Base-by-base conservation (phyloP, 1,140 invertebrate genomes). In the Nylanderia fulva region DNA sequence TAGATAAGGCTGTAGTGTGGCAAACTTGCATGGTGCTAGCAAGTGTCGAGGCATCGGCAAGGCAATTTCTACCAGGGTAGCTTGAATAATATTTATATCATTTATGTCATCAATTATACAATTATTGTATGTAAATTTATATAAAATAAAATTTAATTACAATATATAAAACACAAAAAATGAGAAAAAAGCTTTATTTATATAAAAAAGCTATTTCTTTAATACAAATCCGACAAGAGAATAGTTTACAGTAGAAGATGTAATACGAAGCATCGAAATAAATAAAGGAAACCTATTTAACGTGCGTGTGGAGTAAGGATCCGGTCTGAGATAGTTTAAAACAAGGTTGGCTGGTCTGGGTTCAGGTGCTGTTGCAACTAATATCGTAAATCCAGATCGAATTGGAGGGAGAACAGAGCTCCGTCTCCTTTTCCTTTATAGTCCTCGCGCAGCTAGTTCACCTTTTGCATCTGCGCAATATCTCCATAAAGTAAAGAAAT, bases 371-470 rank as follows among this genome's bases (percentile, higher is more conserved):
- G 90, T 92, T 91, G 90, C 91, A 92, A 93, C 92, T 92, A 93
- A 93, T 94, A 94, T 93, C 92, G 92, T 94, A 94, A 94, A 93
- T 94, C 91, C 91, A 83, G 89, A 91, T 92, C 91, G 92, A 92
- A 87, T 92, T 88, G 77, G 87, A 91, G 90, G 88, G 87, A 80
- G 72, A 68, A 88, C 87, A 86, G 86, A 89, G 83, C 84, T 86
- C 86, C 84, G 83, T 84, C 87, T 69, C 71, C 45, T 45, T 87
- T 85, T 86, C 56, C 74, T 58, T 80, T 89, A 80, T 60, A 88
- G 82, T 56, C 58, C 69, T 66, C 39, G 48, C 42, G 3, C 83
- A 33, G 48, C 42, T 36, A 54, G 42, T 63, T 54, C 85, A 88
- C 86, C 91, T 91, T 90, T 89, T 91, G 86, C 85, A 88, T 85